A percentile compares a stretch with the other conserved stretches of the same genome.
phyloP scores from a whole-genome alignment of 2,797 vertebrate species.

The Podargus strigoides region DNA sequence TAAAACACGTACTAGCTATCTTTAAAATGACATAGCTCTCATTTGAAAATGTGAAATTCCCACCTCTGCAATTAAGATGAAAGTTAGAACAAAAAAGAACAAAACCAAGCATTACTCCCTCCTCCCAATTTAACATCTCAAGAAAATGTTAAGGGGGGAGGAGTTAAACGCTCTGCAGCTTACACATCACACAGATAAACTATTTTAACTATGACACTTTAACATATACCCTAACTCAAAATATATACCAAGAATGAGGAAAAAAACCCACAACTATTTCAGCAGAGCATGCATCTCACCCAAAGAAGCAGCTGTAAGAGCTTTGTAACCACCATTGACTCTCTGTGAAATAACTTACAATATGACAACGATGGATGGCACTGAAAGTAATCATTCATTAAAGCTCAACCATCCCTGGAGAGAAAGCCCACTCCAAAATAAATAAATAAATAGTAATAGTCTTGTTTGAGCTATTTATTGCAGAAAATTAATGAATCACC shows the following conservation, averaged over 20 bases:
- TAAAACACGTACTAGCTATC: background rate
- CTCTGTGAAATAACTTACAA: background rate
- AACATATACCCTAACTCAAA: accelerated
- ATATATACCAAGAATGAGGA: accelerated
- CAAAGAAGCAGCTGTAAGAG: background rate
- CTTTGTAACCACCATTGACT: background rate
- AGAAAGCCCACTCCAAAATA: background rate
- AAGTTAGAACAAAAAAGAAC: background rate
- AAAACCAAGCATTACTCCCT: background rate
- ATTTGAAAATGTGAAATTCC: background rate
- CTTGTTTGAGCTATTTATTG: background rate
- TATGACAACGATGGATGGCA: accelerated
- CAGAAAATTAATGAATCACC: background rate
- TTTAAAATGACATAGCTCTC: background rate
- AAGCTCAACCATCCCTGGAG: background rate
- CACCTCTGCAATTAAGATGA: background rate
- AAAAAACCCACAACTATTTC: background rate
- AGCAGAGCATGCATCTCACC: background rate
- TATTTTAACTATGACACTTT: background rate
- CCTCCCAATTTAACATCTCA: background rate
- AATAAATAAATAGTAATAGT: background rate
- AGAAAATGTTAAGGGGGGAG: background rate
- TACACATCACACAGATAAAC: background rate
- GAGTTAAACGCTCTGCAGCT: background rate
- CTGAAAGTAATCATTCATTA: background rate